These are phyloP conservation scores for Atta cephalotes DNA, from an alignment of 1,140 invertebrate species.

Conservation along the genomic window DNA sequence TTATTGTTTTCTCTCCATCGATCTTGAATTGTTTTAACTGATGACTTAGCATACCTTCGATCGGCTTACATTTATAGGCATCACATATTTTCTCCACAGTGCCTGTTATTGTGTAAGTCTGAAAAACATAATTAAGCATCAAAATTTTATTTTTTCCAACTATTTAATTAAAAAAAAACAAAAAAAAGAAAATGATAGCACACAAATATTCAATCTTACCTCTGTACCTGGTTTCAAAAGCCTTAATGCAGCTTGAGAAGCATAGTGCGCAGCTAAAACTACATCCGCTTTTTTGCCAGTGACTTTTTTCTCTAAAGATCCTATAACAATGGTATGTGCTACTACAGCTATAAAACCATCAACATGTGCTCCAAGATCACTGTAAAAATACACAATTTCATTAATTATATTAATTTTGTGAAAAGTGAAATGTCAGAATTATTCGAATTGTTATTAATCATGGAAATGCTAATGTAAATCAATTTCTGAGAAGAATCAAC, in stretches of 20 bases:
- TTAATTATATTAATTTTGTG: constrained; percentile 19
- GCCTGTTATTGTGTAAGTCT: constrained; percentile 97
- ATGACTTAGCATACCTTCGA: constrained; percentile 99
- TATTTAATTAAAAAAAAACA: no score
- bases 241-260: constrained; percentile 97
- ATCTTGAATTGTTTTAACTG: constrained; percentile 98
- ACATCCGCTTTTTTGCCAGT: constrained; percentile 97
- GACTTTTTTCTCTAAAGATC: constrained; percentile 91
- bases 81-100: constrained; percentile 97
- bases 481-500: neutral
- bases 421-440: neutral
- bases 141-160: constrained; percentile 13
- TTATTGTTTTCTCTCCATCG: constrained; percentile 99
- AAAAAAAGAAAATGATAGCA: neutral
- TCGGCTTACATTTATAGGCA: constrained; percentile 97
- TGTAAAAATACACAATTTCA: constrained; percentile 87
- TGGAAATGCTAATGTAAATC: neutral
- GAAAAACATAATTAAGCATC: constrained; percentile 72
- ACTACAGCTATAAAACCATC: constrained; percentile 99
- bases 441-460: neutral
- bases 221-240: constrained; percentile 96
- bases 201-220: constrained; percentile 85
- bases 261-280: constrained; percentile 97
- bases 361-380: constrained; percentile 98
- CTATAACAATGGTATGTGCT: constrained; percentile 97